phyloP scores from a whole-genome alignment of 2,113 vertebrate species.

The Charadrius vociferus region DNA sequence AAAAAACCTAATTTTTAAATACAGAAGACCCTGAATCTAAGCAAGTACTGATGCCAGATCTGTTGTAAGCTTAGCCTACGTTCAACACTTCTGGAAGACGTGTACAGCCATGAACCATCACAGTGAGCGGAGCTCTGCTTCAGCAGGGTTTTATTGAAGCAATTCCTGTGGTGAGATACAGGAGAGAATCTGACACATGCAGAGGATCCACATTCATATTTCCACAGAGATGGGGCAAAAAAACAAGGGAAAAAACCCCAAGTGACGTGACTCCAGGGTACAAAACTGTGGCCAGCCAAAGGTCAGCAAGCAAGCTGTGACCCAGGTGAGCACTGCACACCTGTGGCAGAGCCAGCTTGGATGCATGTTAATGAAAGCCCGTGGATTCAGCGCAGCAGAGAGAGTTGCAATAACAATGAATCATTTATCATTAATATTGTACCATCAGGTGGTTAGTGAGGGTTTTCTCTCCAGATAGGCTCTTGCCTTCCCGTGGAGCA shows the following conservation, averaged over 20 bases:
- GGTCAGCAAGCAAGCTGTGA: background rate
- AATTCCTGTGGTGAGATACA: background rate
- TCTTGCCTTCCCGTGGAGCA: background rate
- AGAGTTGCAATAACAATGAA: background rate
- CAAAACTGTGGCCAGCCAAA: background rate
- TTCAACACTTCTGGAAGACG: background rate
- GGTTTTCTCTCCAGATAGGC: background rate
- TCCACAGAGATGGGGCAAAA: background rate
- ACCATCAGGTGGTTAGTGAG: slow-evolving; percentile 8
- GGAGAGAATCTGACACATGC: background rate
- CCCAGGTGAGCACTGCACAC: background rate
- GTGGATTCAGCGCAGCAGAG: background rate
- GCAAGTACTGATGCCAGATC: background rate
- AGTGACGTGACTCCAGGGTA: background rate
- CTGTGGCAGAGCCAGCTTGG: background rate
- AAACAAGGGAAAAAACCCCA: fast-evolving
- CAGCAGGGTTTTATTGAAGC: background rate
- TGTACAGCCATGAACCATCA: background rate
- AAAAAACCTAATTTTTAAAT: background rate
- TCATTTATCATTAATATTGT: background rate
- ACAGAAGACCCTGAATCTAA: background rate
- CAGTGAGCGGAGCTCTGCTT: background rate
- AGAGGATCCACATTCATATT: background rate
- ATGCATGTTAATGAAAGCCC: background rate
- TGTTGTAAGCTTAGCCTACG: background rate